A percentile compares a stretch with the other conserved stretches of the same genome.
These are phyloP conservation scores for Theristicus caerulescens DNA, from an alignment of 2,113 vertebrate genomes.

Conservation along the genomic window DNA sequence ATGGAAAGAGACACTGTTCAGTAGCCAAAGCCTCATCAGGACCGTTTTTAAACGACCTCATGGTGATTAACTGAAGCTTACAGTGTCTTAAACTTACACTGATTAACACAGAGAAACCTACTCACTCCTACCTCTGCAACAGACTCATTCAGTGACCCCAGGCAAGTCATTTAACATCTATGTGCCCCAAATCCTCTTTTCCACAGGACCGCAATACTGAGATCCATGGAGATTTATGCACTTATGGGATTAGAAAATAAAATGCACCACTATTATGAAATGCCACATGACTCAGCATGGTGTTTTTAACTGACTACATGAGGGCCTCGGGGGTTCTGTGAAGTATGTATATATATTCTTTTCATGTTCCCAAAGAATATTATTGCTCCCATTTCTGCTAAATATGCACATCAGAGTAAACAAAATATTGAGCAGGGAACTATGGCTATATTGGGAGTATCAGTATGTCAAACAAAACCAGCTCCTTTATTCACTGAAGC, in stretches of 20 bases:
- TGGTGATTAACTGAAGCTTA: not conserved
- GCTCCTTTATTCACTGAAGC: constrained; percentile 34
- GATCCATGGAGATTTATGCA: not conserved
- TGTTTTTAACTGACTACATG: not conserved
- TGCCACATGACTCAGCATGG: not conserved
- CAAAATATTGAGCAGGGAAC: constrained; percentile 28
- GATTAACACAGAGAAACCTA: not conserved
- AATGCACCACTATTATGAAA: not conserved
- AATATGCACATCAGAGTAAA: constrained; percentile 30
- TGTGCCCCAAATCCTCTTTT: not conserved
- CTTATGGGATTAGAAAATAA: constrained; percentile 5
- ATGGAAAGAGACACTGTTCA: not conserved
- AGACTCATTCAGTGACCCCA: not conserved
- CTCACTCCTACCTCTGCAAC: not conserved
- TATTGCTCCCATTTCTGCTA: constrained; percentile 7
- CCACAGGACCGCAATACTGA: not conserved
- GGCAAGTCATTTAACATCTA: not conserved
- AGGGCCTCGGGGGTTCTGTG: not conserved
- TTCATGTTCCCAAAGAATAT: not conserved
- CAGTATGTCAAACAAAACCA: constrained; percentile 25
- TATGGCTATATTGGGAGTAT: not conserved
- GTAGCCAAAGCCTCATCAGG: not conserved
- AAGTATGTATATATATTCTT: not conserved
- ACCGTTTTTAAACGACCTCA: not conserved
- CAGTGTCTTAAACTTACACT: not conserved